These are phyloP conservation scores for Chrysina gloriosa DNA, from an alignment of 2,888 invertebrate genomes.

Conservation along the genomic window DNA sequence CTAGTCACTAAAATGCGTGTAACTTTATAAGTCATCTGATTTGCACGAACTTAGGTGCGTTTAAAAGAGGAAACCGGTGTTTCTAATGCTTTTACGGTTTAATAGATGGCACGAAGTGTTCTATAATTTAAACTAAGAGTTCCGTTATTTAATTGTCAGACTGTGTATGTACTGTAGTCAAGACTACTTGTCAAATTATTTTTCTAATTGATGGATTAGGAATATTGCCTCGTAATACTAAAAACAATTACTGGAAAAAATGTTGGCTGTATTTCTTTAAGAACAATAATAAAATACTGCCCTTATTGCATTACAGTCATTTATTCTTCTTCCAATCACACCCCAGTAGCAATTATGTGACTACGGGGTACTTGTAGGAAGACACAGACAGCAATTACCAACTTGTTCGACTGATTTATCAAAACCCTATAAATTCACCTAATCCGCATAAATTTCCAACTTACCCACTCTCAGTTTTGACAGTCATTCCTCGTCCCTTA, in stretches of 20 bases:
- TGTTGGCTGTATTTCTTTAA: conserved; percentile 27
- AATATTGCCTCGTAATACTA: neutral
- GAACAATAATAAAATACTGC: conserved; percentile 14
- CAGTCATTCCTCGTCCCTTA: conserved; percentile 57
- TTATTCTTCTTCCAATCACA: conserved; percentile 32
- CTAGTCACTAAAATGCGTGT: too few species aligned
- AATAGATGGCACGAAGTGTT: too few species aligned
- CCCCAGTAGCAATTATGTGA: conserved; percentile 12
- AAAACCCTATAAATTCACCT: neutral
- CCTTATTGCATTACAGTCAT: conserved; percentile 26
- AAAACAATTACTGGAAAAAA: neutral
- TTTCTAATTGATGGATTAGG: neutral
- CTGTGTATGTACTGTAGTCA: too few species aligned
- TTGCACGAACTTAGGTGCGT: too few species aligned
- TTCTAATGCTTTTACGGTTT: too few species aligned
- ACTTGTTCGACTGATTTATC: too few species aligned
- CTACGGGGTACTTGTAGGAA: conserved; percentile 30
- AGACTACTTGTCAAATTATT: too few species aligned
- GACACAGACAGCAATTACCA: too few species aligned
- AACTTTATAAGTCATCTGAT: too few species aligned
- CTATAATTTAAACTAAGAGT: too few species aligned
- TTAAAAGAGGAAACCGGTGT: too few species aligned
- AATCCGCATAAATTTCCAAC: conserved; percentile 45
- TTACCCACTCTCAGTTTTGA: conserved; percentile 62
- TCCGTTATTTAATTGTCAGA: too few species aligned